phyloP scores from a whole-genome alignment of 2,113 vertebrate genomes.

The Plectropomus leopardus region DNA sequence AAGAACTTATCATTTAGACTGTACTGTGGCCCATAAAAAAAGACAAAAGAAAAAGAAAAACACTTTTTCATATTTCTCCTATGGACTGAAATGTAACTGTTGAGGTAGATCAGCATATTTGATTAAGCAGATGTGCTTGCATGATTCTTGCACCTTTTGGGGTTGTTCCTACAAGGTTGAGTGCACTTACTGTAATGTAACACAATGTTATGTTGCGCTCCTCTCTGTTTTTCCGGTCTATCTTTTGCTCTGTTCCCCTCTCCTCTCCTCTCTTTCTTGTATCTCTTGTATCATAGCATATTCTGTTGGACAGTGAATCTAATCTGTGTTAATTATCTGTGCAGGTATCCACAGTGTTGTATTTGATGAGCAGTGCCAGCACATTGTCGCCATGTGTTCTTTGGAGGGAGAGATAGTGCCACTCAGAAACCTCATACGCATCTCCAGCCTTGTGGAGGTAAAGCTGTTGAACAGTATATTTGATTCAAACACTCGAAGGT shows the following conservation, averaged over 20 bases:
- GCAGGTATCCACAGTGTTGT: constrained; percentile 94
- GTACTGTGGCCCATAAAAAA: too few relatives aligned
- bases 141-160: too few relatives aligned
- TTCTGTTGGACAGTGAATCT: not conserved
- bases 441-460: constrained; percentile 96
- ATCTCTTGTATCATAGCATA: not conserved
- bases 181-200: too few relatives aligned
- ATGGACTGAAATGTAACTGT: too few relatives aligned
- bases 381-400: constrained; percentile 95
- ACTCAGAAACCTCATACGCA: constrained; percentile 90
- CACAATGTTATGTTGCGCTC: not conserved
- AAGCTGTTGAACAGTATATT: not conserved
- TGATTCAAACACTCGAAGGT: not conserved
- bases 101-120: too few relatives aligned
- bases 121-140: too few relatives aligned
- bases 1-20: too few relatives aligned
- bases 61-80: too few relatives aligned
- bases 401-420: constrained; percentile 94
- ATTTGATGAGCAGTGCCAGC: constrained; percentile 92
- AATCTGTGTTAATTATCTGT: constrained; percentile 30
- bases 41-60: too few relatives aligned
- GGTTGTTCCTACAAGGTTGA: too few relatives aligned
- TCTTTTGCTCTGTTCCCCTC: not conserved
- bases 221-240: not conserved
- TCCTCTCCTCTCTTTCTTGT: not conserved